phyloP scores from a whole-genome alignment of 2,113 vertebrate genomes.

The sheep (Ovis aries) region DNA sequence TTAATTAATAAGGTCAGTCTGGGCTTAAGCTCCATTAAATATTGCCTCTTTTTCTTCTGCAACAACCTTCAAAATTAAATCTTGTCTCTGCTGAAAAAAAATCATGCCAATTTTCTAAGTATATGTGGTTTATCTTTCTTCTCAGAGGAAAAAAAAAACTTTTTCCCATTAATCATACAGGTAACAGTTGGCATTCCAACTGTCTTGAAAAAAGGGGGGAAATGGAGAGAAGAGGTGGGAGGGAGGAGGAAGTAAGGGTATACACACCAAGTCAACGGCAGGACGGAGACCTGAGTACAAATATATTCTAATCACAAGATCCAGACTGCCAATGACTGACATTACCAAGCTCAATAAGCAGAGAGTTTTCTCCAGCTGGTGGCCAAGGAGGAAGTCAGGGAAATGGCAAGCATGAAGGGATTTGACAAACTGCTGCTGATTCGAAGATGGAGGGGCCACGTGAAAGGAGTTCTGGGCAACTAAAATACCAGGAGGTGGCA shows the following conservation, averaged over 20 bases:
- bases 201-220: background rate
- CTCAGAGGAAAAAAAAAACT: background rate
- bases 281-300: background rate
- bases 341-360: background rate
- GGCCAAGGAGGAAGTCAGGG: background rate
- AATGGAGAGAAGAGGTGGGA: background rate
- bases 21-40: background rate
- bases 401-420: fast-evolving
- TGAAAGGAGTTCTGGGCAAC: background rate
- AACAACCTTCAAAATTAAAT: constrained; percentile 14
- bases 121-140: background rate
- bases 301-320: background rate
- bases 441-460: fast-evolving
- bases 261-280: too few relatives aligned
- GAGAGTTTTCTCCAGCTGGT: background rate
- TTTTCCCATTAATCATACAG: background rate
- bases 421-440: background rate
- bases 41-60: background rate
- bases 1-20: constrained; percentile 34
- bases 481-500: background rate
- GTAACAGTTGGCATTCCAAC: background rate
- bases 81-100: background rate
- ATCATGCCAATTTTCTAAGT: background rate
- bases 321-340: background rate
- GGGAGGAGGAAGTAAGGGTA: background rate